Percentiles rank a stretch among this genome's conserved stretches.
phyloP scores from a whole-genome alignment of 2,888 invertebrate genomes.

The Drosophila histrio region DNA sequence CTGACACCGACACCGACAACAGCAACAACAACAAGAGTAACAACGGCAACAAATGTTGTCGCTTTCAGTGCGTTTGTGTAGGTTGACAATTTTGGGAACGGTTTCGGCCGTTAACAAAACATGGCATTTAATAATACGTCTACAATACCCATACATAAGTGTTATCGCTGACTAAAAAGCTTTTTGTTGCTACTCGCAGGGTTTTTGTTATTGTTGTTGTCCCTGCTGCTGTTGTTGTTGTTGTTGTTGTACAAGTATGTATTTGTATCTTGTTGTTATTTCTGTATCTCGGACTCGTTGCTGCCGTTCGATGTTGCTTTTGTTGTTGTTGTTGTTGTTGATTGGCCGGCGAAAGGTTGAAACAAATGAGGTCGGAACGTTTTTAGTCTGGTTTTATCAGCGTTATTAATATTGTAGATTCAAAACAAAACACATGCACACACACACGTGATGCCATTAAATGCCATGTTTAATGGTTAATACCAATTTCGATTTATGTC shows the following conservation, averaged over 20 bases:
- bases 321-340: constrained; percentile 43
- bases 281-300: constrained; percentile 57
- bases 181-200: constrained; percentile 69
- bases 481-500: constrained; percentile 51
- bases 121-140: constrained; percentile 78
- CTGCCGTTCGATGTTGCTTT: constrained; percentile 31
- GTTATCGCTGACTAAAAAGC: constrained; percentile 79
- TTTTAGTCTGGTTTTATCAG: constrained; percentile 69
- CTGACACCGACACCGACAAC: constrained; percentile 53
- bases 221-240: constrained; percentile 24
- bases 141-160: constrained; percentile 74
- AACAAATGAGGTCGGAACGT: constrained; percentile 65
- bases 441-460: constrained; percentile 60
- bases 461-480: constrained; percentile 71
- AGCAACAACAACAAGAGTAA: constrained; percentile 12
- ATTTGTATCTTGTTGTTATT: constrained; percentile 70
- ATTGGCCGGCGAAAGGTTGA: constrained; percentile 64
- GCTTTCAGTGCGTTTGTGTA: constrained; percentile 59
- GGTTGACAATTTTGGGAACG: constrained; percentile 78
- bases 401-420: constrained; percentile 74
- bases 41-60: constrained; percentile 56
- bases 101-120: constrained; percentile 78
- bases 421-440: constrained; percentile 58
- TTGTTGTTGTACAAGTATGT: constrained; percentile 27
- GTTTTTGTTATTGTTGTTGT: constrained; percentile 34